A percentile compares a stretch with the other conserved stretches of the same genome.
These are phyloP conservation scores for Agelaius tricolor DNA, from an alignment of 2,113 vertebrate genomes.

Conservation along the genomic window DNA sequence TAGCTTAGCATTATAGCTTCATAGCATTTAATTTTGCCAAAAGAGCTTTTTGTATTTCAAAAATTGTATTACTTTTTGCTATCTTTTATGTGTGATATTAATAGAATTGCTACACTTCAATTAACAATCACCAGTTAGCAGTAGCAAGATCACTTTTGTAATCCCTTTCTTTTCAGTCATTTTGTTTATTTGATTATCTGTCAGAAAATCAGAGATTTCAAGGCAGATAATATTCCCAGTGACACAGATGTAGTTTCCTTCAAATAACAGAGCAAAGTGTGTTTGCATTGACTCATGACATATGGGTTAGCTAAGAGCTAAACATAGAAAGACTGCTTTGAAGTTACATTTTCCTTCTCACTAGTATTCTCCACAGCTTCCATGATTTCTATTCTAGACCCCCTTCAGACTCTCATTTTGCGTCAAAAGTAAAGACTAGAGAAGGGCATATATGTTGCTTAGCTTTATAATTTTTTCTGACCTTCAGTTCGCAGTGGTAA, in stretches of 20 bases:
- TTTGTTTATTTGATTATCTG: neutral
- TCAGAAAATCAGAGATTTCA: slow-evolving; percentile 1
- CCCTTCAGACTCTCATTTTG: neutral
- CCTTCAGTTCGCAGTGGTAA: neutral
- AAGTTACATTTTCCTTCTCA: neutral
- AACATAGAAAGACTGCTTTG: neutral
- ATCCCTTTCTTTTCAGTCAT: neutral
- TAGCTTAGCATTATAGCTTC: slow-evolving; percentile 26
- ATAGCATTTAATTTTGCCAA: slow-evolving; percentile 40
- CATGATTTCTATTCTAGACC: neutral
- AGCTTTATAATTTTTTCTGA: neutral
- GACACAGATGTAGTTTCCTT: neutral
- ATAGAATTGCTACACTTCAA: neutral
- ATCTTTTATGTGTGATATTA: neutral
- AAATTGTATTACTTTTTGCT: neutral
- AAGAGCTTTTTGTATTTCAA: neutral
- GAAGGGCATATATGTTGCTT: neutral
- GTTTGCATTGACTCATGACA: neutral
- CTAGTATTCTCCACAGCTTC: neutral
- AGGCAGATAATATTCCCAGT: neutral
- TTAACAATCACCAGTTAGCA: slow-evolving; percentile 12
- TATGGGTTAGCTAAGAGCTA: neutral
- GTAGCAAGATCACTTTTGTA: neutral
- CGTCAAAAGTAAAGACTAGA: neutral
- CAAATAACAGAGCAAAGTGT: neutral